phyloP scores from a whole-genome alignment of 2,113 vertebrate species.

The Callithrix jacchus region DNA sequence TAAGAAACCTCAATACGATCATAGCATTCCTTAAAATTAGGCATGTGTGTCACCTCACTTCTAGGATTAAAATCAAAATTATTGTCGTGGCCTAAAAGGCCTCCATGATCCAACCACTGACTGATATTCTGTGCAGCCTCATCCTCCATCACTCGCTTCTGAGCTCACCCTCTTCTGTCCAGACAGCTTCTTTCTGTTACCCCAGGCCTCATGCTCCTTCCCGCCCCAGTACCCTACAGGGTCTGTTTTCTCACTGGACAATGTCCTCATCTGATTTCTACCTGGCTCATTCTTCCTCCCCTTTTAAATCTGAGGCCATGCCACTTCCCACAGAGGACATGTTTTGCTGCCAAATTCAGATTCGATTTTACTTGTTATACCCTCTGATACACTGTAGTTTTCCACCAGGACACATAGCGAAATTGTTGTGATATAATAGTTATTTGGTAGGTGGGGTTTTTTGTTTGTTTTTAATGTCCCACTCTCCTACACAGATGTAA shows the following conservation, averaged over 20 bases:
- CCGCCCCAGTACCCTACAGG: background rate
- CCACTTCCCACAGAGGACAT: background rate
- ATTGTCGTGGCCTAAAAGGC: background rate
- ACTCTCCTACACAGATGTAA: background rate
- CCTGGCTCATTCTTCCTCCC: background rate
- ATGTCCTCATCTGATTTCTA: background rate
- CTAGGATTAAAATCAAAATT: background rate
- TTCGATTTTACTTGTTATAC: background rate
- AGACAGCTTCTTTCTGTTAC: background rate
- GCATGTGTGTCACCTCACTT: background rate
- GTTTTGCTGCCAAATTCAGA: background rate
- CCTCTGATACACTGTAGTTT: background rate
- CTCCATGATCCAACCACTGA: background rate
- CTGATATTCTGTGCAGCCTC: background rate
- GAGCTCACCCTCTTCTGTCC: background rate
- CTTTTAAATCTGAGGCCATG: background rate
- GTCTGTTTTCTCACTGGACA: too few relatives aligned
- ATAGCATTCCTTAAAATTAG: background rate
- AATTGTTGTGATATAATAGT: background rate
- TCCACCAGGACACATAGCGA: background rate
- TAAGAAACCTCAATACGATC: background rate
- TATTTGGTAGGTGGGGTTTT: background rate
- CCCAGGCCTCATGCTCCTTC: background rate
- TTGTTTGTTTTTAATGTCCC: background rate
- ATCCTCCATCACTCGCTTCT: rapidly evolving